These are phyloP conservation scores for Rhopalosiphum nymphaeae DNA, from an alignment of 2,888 invertebrate genomes.

Conservation along the genomic window DNA sequence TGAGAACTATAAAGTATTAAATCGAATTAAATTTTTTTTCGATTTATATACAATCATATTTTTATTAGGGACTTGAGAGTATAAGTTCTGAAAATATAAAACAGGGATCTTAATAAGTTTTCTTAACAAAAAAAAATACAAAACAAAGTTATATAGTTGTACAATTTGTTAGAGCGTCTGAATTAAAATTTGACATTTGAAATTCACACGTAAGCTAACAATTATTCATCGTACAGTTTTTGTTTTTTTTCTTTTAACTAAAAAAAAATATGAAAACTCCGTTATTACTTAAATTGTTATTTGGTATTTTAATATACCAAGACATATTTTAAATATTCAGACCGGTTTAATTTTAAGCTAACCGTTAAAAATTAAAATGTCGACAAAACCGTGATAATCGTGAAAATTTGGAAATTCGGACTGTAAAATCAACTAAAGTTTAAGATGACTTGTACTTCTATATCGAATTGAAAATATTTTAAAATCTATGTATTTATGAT, in stretches of 20 bases:
- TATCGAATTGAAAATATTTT: not conserved
- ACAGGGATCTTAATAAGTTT: not conserved
- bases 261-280: not conserved
- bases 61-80: not conserved
- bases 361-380: not conserved
- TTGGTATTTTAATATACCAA: not conserved
- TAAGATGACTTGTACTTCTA: not conserved
- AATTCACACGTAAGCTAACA: not conserved
- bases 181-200: not conserved
- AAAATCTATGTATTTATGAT: not conserved
- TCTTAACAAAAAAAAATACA: not conserved
- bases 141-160: not conserved
- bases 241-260: not conserved
- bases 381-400: not conserved
- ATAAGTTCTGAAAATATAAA: not conserved
- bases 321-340: too few relatives aligned
- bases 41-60: not conserved
- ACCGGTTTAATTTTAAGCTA: too few relatives aligned
- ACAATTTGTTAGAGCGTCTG: not conserved
- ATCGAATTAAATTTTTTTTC: not conserved
- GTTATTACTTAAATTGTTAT: not conserved
- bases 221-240: not conserved
- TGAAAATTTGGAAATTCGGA: not conserved
- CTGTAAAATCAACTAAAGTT: not conserved
- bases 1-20: not conserved